Conservation (phyloP, 2,113 vertebrate species). For the Manacus vitellinus region DNA sequence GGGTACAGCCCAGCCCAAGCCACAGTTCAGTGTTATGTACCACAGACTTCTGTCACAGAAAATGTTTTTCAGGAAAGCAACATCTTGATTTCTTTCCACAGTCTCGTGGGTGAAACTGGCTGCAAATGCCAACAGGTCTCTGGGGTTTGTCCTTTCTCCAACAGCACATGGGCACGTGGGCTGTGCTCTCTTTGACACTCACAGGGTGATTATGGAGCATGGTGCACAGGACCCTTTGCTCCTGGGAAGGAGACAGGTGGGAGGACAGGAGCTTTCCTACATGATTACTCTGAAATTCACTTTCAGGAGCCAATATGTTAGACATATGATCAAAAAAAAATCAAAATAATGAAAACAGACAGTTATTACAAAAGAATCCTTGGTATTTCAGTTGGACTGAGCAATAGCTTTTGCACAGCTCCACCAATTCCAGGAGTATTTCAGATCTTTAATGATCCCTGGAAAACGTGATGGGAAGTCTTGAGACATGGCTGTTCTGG, state of each 20-base stretch:
- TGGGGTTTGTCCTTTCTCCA: not conserved
- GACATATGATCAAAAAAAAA: not conserved
- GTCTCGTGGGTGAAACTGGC: rapidly evolving
- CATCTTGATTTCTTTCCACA: not conserved
- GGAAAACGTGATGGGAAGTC: not conserved
- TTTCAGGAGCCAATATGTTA: not conserved
- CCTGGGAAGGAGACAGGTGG: not conserved
- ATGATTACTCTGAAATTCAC: not conserved
- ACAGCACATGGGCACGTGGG: rapidly evolving
- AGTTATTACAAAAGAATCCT: not conserved
- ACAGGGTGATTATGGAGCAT: rapidly evolving
- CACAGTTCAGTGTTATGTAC: not conserved
- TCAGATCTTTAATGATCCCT: constrained; percentile 32
- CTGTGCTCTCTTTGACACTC: not conserved
- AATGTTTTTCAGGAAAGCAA: not conserved
- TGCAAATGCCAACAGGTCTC: not conserved
- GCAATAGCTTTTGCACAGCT: constrained; percentile 28
- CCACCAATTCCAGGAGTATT: constrained; percentile 15
- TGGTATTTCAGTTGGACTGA: constrained; percentile 52
- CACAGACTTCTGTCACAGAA: not conserved
- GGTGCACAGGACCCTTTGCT: not conserved
- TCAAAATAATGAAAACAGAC: not conserved
- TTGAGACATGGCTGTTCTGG: not conserved
- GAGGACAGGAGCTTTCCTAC: not conserved
- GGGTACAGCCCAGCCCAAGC: not conserved